These are phyloP conservation scores for Caradrina clavipalpis DNA, from an alignment of 2,888 invertebrate genomes.

Conservation along the genomic window DNA sequence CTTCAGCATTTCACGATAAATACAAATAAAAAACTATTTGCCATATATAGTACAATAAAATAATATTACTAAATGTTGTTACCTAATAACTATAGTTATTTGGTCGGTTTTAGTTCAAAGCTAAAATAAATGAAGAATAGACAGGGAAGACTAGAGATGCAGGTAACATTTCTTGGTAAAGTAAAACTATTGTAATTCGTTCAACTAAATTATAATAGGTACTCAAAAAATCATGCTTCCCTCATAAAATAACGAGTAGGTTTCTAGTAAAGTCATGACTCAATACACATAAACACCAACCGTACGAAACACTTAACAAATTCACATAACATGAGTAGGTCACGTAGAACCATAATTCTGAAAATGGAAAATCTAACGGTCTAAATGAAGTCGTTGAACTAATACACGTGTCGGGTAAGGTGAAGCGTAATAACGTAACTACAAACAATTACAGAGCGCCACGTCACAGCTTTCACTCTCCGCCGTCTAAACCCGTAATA, in stretches of 20 bases:
- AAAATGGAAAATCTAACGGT: constrained; percentile 51
- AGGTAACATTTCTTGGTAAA: constrained; percentile 9
- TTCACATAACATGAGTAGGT: constrained; percentile 37
- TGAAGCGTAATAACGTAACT: constrained; percentile 52
- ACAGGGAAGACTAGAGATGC: too few relatives aligned
- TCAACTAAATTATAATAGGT: background rate
- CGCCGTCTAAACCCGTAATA: constrained; percentile 63
- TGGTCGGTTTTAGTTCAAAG: too few relatives aligned
- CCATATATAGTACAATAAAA: too few relatives aligned
- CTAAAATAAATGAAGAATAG: too few relatives aligned
- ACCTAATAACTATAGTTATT: too few relatives aligned
- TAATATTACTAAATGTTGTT: too few relatives aligned
- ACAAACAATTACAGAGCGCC: constrained; percentile 56
- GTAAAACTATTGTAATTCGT: background rate
- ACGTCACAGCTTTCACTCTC: constrained; percentile 61
- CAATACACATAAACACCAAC: constrained; percentile 35
- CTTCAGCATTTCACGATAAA: too few relatives aligned
- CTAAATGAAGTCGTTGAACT: constrained; percentile 51
- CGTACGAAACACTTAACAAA: constrained; percentile 35
- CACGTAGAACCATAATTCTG: constrained; percentile 36
- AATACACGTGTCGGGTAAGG: constrained; percentile 51
- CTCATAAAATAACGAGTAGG: background rate
- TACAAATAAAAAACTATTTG: too few relatives aligned
- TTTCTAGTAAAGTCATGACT: constrained; percentile 10
- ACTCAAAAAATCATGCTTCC: background rate